These are phyloP conservation scores for Cabera pusaria DNA, from an alignment of 2,888 invertebrate species.

Conservation along the genomic window DNA sequence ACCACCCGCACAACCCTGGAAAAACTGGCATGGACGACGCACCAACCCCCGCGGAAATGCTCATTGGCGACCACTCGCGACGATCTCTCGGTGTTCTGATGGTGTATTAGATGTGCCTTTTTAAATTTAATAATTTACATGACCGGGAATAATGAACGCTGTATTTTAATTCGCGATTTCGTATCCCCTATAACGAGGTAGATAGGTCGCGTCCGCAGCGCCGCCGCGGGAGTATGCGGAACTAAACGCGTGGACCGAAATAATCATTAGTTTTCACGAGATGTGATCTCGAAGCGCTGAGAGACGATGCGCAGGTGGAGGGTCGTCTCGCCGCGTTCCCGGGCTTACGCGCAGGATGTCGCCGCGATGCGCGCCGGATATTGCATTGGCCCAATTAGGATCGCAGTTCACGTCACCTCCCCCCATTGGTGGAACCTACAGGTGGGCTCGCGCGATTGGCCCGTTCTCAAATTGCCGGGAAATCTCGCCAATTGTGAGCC, in stretches of 20 bases:
- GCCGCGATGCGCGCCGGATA: slow-evolving; percentile 60
- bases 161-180: slow-evolving; percentile 69
- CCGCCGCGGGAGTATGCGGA: slow-evolving; percentile 71
- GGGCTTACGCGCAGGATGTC: slow-evolving; percentile 77
- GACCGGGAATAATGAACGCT: slow-evolving; percentile 36
- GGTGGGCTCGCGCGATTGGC: slow-evolving; percentile 48
- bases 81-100: too few species aligned
- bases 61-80: too few species aligned
- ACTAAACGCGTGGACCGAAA: slow-evolving; percentile 78
- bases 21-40: slow-evolving; percentile 49
- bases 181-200: slow-evolving; percentile 63
- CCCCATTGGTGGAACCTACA: slow-evolving; percentile 52
- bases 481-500: slow-evolving; percentile 55
- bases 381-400: slow-evolving; percentile 67
- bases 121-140: slow-evolving; percentile 26
- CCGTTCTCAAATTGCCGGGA: slow-evolving; percentile 55
- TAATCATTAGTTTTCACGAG: slow-evolving; percentile 84
- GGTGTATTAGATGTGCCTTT: slow-evolving; percentile 18
- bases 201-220: slow-evolving; percentile 66
- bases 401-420: slow-evolving; percentile 50
- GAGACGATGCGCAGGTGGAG: slow-evolving; percentile 76
- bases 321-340: slow-evolving; percentile 64
- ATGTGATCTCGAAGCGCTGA: slow-evolving; percentile 75
- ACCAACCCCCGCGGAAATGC: slow-evolving; percentile 29
- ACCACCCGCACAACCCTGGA: slow-evolving; percentile 49